Evolutionary conservation across 2,888 invertebrate species (phyloP).

Genomic region (Dermolepida albohirtum): DNA sequence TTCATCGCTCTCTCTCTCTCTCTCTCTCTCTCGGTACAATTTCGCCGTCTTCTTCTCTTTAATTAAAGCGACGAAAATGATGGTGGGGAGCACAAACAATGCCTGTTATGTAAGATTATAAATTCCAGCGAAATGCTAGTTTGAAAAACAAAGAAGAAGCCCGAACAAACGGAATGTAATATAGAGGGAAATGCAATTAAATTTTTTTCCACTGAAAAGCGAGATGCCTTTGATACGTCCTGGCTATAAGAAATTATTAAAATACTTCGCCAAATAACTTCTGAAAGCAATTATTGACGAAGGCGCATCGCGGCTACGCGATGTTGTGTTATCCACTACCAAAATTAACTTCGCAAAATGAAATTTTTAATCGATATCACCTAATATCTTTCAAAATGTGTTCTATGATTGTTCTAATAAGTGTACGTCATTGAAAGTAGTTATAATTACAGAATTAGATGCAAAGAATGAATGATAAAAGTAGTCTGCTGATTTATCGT

Average conservation of each 20-base stretch:
- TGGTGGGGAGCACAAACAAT: slow-evolving; percentile 40
- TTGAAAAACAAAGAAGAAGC: slow-evolving; percentile 40
- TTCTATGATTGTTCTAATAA: too few species aligned
- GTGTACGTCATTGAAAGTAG: too few species aligned
- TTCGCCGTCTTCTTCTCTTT: slow-evolving; percentile 32
- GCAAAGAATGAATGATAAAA: too few species aligned
- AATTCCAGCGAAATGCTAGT: slow-evolving; percentile 41
- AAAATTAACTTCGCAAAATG: too few species aligned
- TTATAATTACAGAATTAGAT: too few species aligned
- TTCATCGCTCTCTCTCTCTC: neutral
- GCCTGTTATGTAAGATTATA: slow-evolving; percentile 46
- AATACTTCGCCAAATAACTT: slow-evolving; percentile 40
- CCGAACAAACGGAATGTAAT: slow-evolving; percentile 43
- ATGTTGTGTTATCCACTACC: neutral
- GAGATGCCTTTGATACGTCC: slow-evolving; percentile 38
- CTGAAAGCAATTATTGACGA: slow-evolving; percentile 33
- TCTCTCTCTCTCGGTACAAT: neutral
- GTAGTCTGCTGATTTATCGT: too few species aligned
- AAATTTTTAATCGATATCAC: too few species aligned
- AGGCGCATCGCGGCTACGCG: neutral
- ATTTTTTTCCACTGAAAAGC: slow-evolving; percentile 31
- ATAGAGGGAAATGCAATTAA: slow-evolving; percentile 43
- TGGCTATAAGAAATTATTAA: slow-evolving; percentile 42
- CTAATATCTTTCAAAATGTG: too few species aligned
- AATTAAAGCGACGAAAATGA: slow-evolving; percentile 38